Conservation (phyloP, 35 echinoderm and acorn worm species). For the Apostichopus parvimensis region DNA sequence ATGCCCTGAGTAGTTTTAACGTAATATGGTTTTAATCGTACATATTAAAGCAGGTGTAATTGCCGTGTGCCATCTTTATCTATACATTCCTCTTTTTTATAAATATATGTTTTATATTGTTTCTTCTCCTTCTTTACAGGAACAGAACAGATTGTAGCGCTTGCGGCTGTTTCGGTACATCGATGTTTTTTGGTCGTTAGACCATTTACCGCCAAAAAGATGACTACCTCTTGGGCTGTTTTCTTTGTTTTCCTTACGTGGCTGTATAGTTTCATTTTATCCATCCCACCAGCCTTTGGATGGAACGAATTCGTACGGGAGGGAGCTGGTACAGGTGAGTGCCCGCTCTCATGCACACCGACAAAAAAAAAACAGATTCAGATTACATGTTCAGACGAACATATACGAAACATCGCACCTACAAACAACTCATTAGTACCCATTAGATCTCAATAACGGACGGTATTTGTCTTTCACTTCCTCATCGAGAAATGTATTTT, state of each 20-base stretch:
- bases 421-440: background rate
- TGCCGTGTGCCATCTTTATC: too few relatives aligned
- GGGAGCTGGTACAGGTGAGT: conserved; percentile 88
- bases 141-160: conserved; percentile 68
- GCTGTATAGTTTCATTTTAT: conserved; percentile 73
- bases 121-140: conserved; percentile 25
- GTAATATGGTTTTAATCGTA: too few relatives aligned
- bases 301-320: conserved; percentile 77
- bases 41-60: too few relatives aligned
- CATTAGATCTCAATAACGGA: too few relatives aligned
- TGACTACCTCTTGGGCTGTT: conserved; percentile 62
- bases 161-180: conserved; percentile 73
- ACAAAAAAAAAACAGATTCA: background rate
- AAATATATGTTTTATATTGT: too few relatives aligned
- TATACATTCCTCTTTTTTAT: background rate
- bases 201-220: conserved; percentile 79
- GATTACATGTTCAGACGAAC: background rate
- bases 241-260: conserved; percentile 67
- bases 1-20: too few relatives aligned
- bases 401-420: background rate
- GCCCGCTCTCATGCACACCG: background rate
- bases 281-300: conserved; percentile 72
- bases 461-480: too few relatives aligned
- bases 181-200: conserved; percentile 83
- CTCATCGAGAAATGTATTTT: too few relatives aligned